These are phyloP conservation scores for Papilio machaon DNA, from an alignment of 1,140 invertebrate genomes.

Conservation along the genomic window DNA sequence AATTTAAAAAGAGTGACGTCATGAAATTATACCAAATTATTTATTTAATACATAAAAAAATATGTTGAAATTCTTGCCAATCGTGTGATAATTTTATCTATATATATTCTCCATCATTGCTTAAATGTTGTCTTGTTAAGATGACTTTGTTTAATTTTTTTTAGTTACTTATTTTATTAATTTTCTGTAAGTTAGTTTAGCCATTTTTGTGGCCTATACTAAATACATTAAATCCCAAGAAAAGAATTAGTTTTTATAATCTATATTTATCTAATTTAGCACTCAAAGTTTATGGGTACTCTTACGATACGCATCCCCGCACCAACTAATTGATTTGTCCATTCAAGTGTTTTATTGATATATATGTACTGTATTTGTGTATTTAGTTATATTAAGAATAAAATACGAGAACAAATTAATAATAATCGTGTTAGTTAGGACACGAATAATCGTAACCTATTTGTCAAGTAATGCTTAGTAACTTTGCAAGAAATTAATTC, in stretches of 20 bases:
- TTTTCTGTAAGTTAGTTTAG: not conserved
- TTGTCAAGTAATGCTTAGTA: not conserved
- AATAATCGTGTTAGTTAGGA: not conserved
- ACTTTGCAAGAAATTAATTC: not conserved
- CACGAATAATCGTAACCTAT: not conserved
- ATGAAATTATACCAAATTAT: not conserved
- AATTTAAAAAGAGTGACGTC: not conserved
- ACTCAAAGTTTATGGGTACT: not conserved
- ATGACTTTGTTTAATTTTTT: too few species aligned
- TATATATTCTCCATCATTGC: not conserved
- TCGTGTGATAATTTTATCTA: not conserved
- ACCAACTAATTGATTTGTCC: not conserved
- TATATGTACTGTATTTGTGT: not conserved
- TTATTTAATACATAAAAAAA: too few species aligned
- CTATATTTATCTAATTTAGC: constrained; percentile 3
- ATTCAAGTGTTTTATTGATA: not conserved
- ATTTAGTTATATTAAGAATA: too few species aligned
- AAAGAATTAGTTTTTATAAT: too few species aligned
- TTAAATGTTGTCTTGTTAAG: not conserved
- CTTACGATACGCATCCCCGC: not conserved
- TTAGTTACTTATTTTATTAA: not conserved
- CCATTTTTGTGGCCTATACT: not conserved
- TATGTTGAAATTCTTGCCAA: too few species aligned
- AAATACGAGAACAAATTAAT: too few species aligned
- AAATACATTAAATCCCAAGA: too few species aligned